Percentiles rank a stretch among this genome's conserved stretches.
These are phyloP conservation scores for Heteractis magnifica DNA, from an alignment of 92 coral and sea anemone species.

Conservation along the genomic window DNA sequence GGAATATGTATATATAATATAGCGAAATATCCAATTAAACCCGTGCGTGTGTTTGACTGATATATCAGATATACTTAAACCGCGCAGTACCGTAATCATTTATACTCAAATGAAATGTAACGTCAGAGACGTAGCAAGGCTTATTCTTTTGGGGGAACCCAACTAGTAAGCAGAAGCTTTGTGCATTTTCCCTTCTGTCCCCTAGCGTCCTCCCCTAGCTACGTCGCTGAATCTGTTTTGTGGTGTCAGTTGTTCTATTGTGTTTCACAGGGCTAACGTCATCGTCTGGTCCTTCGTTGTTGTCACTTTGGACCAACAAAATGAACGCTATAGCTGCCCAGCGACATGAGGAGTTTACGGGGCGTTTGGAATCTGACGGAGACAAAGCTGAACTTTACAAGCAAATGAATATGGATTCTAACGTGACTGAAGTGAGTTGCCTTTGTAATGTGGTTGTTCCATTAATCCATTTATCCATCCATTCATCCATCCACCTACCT, in stretches of 20 bases:
- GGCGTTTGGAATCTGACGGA: conserved; percentile 75
- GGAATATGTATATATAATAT: no score
- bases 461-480: background rate
- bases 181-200: background rate
- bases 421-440: conserved; percentile 46
- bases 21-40: no score
- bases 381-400: conserved; percentile 84
- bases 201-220: background rate
- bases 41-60: no score
- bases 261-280: background rate
- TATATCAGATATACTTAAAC: no score
- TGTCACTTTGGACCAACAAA: conserved; percentile 88
- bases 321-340: conserved; percentile 90
- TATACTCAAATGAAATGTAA: no score
- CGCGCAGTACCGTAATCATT: no score
- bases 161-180: no score
- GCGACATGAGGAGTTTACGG: conserved; percentile 97
- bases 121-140: no score
- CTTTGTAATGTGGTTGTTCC: background rate
- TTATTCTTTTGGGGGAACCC: no score
- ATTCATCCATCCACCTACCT: background rate
- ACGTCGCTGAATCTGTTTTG: no score
- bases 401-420: conserved; percentile 59
- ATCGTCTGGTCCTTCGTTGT: conserved; percentile 71
- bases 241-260: background rate